Base-by-base conservation (phyloP, 2,113 vertebrate genomes). In the Egretta garzetta region DNA sequence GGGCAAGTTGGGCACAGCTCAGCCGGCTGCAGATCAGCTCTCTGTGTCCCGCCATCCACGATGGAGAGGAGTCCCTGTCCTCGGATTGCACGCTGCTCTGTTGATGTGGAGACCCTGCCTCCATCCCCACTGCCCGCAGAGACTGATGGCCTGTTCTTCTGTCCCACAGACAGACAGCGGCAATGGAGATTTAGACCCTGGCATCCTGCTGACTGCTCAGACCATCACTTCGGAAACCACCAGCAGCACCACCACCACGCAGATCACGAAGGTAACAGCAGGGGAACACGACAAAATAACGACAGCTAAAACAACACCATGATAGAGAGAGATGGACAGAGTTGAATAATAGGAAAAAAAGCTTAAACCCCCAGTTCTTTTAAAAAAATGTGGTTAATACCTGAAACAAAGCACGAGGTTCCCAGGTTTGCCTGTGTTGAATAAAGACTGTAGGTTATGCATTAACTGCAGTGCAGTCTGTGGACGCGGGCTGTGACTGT, bases 241-340 rank as follows among this genome's bases (percentile, higher is more conserved):
- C 93, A 99, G 99, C 98, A 99, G 99, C 96, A 99, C 99, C 84
- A 99, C 99, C 96, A 99, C 99, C 60, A 99, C 99, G n/a, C 99
- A 99, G 98, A 99, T 99, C 94, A 99, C 99, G 47, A 99, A 99
- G 99, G 99, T 99, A 97, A 98, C 43, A 21, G 58, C 32, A 10
- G 1, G 5, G 39, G 81, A 35, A 47, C 12, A 0, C 1, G 3
- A 9, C 18, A 21, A 21, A 71, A 16, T 17, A 6, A 24, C n/a
- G 39, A 9, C 33, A 53, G 0, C 23, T 58, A 15, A 28, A 35
- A 5, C 28, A 41, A 1, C 24, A 45, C 0, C 30, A 2, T 0
- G 9, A 13, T 1, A 27, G 72, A 53, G 67, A 60, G 67, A 60
- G 75, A 52, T 35, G 52, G 43, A 33, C 47, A 35, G 33, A 32